Conservation (phyloP, 2,113 vertebrate species). For the Naja naja region DNA sequence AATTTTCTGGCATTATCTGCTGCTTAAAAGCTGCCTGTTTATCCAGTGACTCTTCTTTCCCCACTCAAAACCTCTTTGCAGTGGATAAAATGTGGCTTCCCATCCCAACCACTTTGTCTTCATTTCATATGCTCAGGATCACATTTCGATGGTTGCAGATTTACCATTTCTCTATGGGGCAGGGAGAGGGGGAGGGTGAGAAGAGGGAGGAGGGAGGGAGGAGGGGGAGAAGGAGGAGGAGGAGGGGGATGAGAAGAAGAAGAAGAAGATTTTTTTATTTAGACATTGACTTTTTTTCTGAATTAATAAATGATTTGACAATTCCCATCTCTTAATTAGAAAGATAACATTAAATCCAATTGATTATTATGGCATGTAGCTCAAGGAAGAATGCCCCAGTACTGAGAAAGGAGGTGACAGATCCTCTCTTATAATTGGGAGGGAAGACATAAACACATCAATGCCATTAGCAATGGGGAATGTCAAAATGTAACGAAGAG, state of each 20-base stretch:
- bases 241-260: not conserved
- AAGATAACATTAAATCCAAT: constrained; percentile 42
- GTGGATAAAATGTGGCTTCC: constrained; percentile 56
- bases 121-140: constrained; percentile 64
- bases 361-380: constrained; percentile 46
- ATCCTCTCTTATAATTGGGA: constrained; percentile 40
- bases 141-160: constrained; percentile 59
- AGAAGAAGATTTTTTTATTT: not conserved
- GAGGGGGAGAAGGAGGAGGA: not conserved
- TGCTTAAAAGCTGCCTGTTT: constrained; percentile 63
- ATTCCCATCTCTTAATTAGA: constrained; percentile 51
- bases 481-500: not conserved
- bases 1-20: constrained; percentile 59
- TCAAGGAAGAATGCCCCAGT: constrained; percentile 43
- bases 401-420: constrained; percentile 45
- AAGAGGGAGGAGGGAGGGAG: not conserved
- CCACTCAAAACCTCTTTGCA: constrained; percentile 44
- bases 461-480: not conserved
- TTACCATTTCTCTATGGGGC: constrained; percentile 42
- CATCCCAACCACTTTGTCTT: constrained; percentile 63
- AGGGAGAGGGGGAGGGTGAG: not conserved
- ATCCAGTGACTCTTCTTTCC: constrained; percentile 62
- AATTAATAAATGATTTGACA: constrained; percentile 52
- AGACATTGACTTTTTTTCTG: not conserved
- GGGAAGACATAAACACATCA: constrained; percentile 6